phyloP scores from a whole-genome alignment of 2,888 invertebrate species.

The Lamproptera curius region DNA sequence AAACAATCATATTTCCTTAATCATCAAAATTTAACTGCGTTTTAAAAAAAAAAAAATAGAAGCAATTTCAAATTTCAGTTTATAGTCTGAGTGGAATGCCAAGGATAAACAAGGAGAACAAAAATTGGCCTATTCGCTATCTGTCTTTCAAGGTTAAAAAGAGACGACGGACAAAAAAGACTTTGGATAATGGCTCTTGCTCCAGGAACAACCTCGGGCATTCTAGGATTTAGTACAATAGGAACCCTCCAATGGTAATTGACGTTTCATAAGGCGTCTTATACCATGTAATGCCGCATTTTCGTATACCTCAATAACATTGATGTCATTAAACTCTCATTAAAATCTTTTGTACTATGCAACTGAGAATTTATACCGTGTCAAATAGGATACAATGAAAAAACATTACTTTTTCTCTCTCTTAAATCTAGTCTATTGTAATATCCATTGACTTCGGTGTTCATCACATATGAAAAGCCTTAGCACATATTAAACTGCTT shows the following conservation, averaged over 20 bases:
- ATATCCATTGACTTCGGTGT: too few species aligned
- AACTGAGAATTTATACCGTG: too few species aligned
- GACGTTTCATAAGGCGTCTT: conserved; percentile 49
- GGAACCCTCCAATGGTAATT: conserved; percentile 54
- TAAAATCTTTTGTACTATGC: conserved; percentile 39
- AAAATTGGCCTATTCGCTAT: conserved; percentile 70
- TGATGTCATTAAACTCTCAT: conserved; percentile 56
- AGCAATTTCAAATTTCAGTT: too few species aligned
- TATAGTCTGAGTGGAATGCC: conserved; percentile 22
- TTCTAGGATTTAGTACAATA: conserved; percentile 60
- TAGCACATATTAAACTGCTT: too few species aligned
- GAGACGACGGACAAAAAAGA: conserved; percentile 57
- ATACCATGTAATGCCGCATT: conserved; percentile 6
- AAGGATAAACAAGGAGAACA: conserved; percentile 56
- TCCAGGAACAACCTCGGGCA: conserved; percentile 45
- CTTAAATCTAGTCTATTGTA: too few species aligned
- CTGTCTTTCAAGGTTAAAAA: conserved; percentile 62
- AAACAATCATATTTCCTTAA: too few species aligned
- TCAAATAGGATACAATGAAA: too few species aligned
- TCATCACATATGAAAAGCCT: too few species aligned
- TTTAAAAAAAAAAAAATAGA: too few species aligned
- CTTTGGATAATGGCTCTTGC: conserved; percentile 50
- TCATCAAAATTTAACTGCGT: too few species aligned
- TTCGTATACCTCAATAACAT: conserved; percentile 29
- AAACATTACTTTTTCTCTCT: too few species aligned